Evolutionary conservation across 2,888 invertebrate genomes (phyloP).

Genomic region (Therioaphis trifolii): DNA sequence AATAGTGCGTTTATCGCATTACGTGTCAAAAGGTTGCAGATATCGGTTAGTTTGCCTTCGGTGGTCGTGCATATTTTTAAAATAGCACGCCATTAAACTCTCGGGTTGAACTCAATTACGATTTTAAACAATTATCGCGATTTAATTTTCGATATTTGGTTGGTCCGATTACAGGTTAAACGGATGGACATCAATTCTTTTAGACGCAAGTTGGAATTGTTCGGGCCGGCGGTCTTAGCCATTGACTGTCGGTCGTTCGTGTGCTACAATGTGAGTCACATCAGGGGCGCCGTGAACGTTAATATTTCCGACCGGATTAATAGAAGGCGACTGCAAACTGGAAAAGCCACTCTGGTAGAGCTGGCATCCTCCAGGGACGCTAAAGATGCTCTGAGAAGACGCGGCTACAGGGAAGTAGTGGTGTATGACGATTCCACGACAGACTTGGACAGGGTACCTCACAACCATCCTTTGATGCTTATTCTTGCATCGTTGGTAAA

Average conservation of each 20-base stretch:
- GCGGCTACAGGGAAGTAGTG: constrained; percentile 74
- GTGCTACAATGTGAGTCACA: constrained; percentile 78
- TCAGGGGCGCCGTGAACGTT: constrained; percentile 77
- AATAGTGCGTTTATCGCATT: too few relatives aligned
- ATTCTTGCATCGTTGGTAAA: constrained; percentile 77
- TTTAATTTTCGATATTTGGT: too few relatives aligned
- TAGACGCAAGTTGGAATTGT: constrained; percentile 57
- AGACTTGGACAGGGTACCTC: constrained; percentile 74
- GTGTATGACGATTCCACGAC: constrained; percentile 78
- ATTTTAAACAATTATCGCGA: too few relatives aligned
- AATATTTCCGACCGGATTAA: constrained; percentile 80
- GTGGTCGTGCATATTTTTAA: too few relatives aligned
- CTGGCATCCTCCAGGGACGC: constrained; percentile 75
- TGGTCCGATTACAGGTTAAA: constrained; percentile 25
- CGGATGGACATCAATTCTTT: constrained; percentile 59
- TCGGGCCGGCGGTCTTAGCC: constrained; percentile 63
- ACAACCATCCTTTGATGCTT: constrained; percentile 75
- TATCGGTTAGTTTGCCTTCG: too few relatives aligned
- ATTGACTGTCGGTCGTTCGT: constrained; percentile 72
- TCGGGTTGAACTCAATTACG: too few relatives aligned
- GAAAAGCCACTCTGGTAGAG: constrained; percentile 76
- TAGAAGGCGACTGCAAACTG: constrained; percentile 75
- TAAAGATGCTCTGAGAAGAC: constrained; percentile 74
- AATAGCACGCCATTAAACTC: too few relatives aligned
- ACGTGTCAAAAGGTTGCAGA: too few relatives aligned